Evolutionary conservation across 2,797 vertebrate genomes (phyloP), one percentile per base, ranked within the genome.

Genomic region (Poeciliopsis presidionis): DNA sequence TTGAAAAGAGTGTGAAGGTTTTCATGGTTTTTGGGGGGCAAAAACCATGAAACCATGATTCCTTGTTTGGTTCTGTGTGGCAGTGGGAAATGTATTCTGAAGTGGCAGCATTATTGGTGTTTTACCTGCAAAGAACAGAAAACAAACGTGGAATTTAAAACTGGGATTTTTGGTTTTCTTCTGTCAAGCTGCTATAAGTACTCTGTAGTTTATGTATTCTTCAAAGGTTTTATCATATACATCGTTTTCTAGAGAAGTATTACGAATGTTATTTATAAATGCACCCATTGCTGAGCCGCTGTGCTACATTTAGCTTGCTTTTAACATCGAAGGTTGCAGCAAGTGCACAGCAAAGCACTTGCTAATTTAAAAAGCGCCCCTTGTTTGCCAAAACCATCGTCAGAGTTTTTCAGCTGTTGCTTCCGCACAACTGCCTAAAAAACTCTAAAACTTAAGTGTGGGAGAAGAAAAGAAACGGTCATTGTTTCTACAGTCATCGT

Each of bases 401-500:
- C 33, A 46, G 33, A 14, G 5, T 51, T 30, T 6, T 12, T 43
- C 9, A 57, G 57, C 12, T 59, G 20, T 57, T 76, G 7, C 51
- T 75, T 46, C 59, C 12, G 12, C 63, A 7, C 67, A 70, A 33
- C 25, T 49, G 43, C 30, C 41, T 63, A 30, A 53, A 72, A n/a
- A 30, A 33, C 33, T 41, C 36, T 67, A 22, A 69, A 41, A 8
- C 11, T 59, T 36, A 16, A 33, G 47, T 18, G 36, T 76, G 36
- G 22, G 63, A 70, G 47, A 33, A 70, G 51, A 70, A 82, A 81
- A 76, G 16, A 30, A 81, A 51, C 18, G 0, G 16, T 74, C 61
- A 78, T 86, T 75, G 81, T 89, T 80, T 85, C 71, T 8, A 13
- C 28, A 36, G 59, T 75, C 72, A 74, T 77, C 20, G 1, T 84